Conservation (phyloP, 2,113 vertebrate species). For the Alexandromys fortis region DNA sequence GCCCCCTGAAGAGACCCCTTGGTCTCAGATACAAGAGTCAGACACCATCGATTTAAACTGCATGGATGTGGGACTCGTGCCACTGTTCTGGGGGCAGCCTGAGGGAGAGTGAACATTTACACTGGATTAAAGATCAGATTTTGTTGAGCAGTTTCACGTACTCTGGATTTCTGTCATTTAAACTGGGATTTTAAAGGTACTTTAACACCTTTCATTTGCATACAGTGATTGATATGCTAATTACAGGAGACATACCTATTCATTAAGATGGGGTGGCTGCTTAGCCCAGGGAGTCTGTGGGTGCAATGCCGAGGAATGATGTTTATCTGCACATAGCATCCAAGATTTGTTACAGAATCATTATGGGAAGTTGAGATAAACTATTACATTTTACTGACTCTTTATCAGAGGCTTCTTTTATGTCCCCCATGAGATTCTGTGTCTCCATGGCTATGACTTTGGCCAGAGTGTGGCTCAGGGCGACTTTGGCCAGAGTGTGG, state of each 20-base stretch:
- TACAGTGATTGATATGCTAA: conserved; percentile 60
- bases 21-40: conserved; percentile 6
- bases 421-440: background rate
- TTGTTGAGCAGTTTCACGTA: conserved; percentile 31
- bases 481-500: background rate
- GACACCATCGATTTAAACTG: conserved; percentile 33
- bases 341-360: background rate
- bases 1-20: background rate
- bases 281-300: background rate
- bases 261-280: conserved; percentile 13
- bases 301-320: background rate
- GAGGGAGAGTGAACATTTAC: background rate
- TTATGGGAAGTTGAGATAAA: background rate
- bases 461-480: background rate
- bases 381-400: background rate
- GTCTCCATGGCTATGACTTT: background rate
- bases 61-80: conserved; percentile 48
- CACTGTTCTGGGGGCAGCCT: conserved; percentile 26
- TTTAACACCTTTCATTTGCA: conserved; percentile 51
- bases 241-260: conserved; percentile 43
- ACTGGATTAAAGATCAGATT: conserved; percentile 57
- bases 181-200: conserved; percentile 19
- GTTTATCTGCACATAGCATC: background rate
- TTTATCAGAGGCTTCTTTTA: background rate
- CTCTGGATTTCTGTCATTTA: conserved; percentile 32